phyloP scores from a whole-genome alignment of 2,797 vertebrate genomes.

The Chiroxiphia lanceolata region DNA sequence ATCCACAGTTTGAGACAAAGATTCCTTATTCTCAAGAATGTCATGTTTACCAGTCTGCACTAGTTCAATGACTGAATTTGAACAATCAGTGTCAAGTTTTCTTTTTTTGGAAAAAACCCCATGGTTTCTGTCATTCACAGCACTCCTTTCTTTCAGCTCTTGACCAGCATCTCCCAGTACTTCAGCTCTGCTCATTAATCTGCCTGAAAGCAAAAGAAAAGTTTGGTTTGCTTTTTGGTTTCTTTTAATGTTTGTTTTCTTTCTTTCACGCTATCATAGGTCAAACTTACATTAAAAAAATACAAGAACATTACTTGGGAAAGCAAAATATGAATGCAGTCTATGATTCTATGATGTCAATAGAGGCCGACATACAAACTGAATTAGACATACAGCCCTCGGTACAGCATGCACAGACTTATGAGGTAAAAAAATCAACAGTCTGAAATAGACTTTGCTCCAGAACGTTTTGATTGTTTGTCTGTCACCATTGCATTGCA shows the following conservation, averaged over 20 bases:
- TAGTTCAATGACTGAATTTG: slow-evolving; percentile 63
- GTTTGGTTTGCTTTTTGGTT: background rate
- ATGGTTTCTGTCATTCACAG: background rate
- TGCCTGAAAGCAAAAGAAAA: slow-evolving; percentile 67
- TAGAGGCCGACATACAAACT: background rate
- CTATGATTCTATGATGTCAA: background rate
- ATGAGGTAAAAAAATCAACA: background rate
- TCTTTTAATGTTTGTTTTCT: background rate
- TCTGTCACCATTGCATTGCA: background rate
- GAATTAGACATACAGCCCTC: background rate
- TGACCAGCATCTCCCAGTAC: background rate
- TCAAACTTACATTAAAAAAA: background rate
- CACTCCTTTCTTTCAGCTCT: slow-evolving; percentile 16
- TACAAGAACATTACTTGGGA: background rate
- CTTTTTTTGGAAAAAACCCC: slow-evolving; percentile 59
- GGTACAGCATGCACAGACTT: background rate
- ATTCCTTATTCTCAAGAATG: background rate
- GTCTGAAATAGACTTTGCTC: background rate
- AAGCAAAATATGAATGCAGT: background rate
- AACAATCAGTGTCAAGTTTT: slow-evolving; percentile 53
- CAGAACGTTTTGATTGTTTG: background rate
- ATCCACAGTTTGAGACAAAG: background rate
- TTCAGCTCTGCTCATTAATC: slow-evolving; percentile 71
- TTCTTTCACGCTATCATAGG: background rate
- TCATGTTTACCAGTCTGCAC: slow-evolving; percentile 13